Base-by-base conservation (phyloP, 1,140 invertebrate species). In the Drosophila aff. region DNA sequence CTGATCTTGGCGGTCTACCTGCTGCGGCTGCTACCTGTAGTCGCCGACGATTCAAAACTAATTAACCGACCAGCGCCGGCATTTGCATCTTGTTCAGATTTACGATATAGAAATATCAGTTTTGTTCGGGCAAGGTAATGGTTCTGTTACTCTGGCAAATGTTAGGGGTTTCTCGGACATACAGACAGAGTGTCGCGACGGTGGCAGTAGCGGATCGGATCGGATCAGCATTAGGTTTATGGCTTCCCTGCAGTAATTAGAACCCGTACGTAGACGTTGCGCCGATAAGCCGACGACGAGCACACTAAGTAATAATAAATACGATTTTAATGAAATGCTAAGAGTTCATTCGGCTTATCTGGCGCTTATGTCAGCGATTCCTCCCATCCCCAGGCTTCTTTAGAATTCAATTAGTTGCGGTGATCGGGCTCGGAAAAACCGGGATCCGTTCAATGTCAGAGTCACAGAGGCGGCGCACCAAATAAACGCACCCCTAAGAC, bases 251-350 rank as follows among this genome's bases (percentile, higher is more conserved):
- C 60, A 68, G 82, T 74, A 69, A 82, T 76, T 84, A 67, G 62
- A 74, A 62, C 57, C 63, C 58, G 63, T 66, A 69, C 76, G 31
- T 44, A 36, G 38, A 43, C 55, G 26, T 9, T n/a, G 7, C 40
- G 16, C 28, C 67, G 84, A 87, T 89, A 87, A 89, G 84, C 73
- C 52, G 57, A 49, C 50, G 50, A 40, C 72, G 49, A 55, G 49
- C 40, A n/a, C 52, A 28, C 55, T 84, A 84, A 81, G 81, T 72
- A 78, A 81, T 79, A 89, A 89, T 82, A 77, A 86, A 86, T 86
- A 63, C 61, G 59, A 69, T 79, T 84, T 84, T 89, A 90, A 89
- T 89, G 77, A 84, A 89, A 90, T 68, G 53, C 62, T 66, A 73
- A 78, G 63, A 80, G 73, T 71, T 74, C 80, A 63, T 53, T 55